These are phyloP conservation scores for Molorchus minor DNA, from an alignment of 2,888 invertebrate species.

Conservation along the genomic window DNA sequence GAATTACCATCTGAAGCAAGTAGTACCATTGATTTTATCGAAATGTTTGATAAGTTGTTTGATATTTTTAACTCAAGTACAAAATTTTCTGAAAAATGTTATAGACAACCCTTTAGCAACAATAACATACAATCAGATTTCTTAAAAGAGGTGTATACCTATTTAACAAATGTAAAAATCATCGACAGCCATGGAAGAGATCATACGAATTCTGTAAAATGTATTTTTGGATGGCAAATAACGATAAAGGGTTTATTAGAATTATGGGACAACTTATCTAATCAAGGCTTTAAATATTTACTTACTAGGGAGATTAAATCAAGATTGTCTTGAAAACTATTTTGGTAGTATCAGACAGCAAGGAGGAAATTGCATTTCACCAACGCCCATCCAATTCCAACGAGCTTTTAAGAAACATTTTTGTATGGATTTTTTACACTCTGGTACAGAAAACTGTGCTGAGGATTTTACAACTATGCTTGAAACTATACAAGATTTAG, in stretches of 20 bases:
- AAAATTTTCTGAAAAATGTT: too few relatives aligned
- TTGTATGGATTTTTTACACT: neutral
- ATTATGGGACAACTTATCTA: neutral
- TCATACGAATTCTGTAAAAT: neutral
- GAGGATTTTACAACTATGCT: neutral
- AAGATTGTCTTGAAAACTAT: neutral
- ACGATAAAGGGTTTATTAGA: neutral
- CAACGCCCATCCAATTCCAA: neutral
- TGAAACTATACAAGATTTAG: neutral
- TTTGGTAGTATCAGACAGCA: slow-evolving; percentile 3
- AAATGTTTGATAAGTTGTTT: neutral
- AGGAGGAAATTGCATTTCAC: neutral
- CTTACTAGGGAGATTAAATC: neutral
- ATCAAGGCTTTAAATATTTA: neutral
- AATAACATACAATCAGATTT: too few relatives aligned
- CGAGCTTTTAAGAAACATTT: neutral
- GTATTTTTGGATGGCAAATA: slow-evolving; percentile 1
- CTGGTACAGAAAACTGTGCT: neutral
- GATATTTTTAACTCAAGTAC: neutral
- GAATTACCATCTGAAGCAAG: neutral
- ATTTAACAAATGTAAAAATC: neutral
- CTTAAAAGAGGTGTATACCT: neutral
- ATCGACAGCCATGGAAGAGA: neutral
- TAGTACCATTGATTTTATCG: neutral
- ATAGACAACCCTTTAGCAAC: too few relatives aligned